Percentiles rank a stretch among this genome's conserved stretches.
phyloP scores from a whole-genome alignment of 2,888 invertebrate genomes.

The Omphaloscelis lunosa region DNA sequence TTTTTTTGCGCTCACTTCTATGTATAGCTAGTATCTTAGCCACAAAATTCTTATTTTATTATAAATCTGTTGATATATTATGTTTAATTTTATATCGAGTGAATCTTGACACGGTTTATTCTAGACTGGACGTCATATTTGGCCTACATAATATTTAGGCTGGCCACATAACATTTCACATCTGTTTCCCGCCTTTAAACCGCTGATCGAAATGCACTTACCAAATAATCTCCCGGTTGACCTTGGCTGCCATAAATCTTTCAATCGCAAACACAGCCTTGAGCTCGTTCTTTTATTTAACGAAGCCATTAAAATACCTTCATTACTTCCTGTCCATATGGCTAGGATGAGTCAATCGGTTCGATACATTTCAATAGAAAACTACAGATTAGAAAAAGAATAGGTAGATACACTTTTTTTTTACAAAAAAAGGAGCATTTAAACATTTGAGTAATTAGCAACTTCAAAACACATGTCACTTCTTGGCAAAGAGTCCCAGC shows the following conservation, averaged over 20 bases:
- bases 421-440: constrained; percentile 16
- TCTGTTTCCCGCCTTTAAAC: constrained; percentile 71
- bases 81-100: constrained; percentile 10
- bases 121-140: constrained; percentile 52
- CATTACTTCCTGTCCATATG: constrained; percentile 82
- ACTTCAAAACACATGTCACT: constrained; percentile 66
- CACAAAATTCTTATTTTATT: constrained; percentile 1
- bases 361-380: constrained; percentile 47
- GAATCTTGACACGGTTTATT: constrained; percentile 56
- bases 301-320: constrained; percentile 80
- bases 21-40: neutral
- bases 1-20: neutral
- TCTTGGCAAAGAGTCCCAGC: constrained; percentile 69
- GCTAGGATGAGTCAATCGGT: constrained; percentile 75
- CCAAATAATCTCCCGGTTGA: constrained; percentile 70
- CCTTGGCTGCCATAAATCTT: constrained; percentile 76
- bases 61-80: neutral
- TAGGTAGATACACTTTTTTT: neutral
- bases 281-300: constrained; percentile 79
- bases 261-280: constrained; percentile 77
- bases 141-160: constrained; percentile 41
- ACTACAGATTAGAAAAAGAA: neutral
- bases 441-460: constrained; percentile 67
- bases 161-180: constrained; percentile 62
- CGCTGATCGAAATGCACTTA: constrained; percentile 72